These are phyloP conservation scores for Progne subis DNA, from an alignment of 2,113 vertebrate species.

Conservation along the genomic window DNA sequence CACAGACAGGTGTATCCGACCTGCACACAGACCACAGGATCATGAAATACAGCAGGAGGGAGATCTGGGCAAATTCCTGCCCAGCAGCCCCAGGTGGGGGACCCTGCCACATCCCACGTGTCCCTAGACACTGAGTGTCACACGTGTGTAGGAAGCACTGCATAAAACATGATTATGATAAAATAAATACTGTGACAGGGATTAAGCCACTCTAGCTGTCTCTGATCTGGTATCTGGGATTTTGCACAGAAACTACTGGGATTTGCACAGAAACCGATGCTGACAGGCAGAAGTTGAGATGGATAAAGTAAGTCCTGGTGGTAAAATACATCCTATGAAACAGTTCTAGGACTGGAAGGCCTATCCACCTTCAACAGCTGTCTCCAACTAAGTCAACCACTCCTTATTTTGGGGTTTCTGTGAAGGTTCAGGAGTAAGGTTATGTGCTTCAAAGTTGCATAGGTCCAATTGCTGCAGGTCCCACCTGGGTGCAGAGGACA, in stretches of 20 bases:
- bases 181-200: neutral
- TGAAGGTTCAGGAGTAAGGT: neutral
- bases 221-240: neutral
- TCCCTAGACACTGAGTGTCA: neutral
- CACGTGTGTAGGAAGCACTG: neutral
- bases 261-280: neutral
- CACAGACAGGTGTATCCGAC: accelerated
- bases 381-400: neutral
- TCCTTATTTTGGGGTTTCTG: neutral
- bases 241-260: neutral
- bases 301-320: neutral
- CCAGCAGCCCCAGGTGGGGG: neutral
- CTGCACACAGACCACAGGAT: neutral
- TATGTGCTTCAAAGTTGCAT: neutral
- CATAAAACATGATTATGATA: neutral
- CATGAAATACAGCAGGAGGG: neutral
- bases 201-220: neutral
- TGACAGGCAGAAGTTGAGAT: neutral
- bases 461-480: neutral
- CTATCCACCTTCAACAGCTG: neutral
- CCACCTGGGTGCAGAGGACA: neutral
- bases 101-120: neutral
- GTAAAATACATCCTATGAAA: neutral
- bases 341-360: neutral
- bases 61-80: neutral